A percentile compares a stretch with the other conserved stretches of the same genome.
These are phyloP conservation scores for Rhinatrema bivittatum DNA, from an alignment of 2,797 vertebrate species.

Conservation along the genomic window DNA sequence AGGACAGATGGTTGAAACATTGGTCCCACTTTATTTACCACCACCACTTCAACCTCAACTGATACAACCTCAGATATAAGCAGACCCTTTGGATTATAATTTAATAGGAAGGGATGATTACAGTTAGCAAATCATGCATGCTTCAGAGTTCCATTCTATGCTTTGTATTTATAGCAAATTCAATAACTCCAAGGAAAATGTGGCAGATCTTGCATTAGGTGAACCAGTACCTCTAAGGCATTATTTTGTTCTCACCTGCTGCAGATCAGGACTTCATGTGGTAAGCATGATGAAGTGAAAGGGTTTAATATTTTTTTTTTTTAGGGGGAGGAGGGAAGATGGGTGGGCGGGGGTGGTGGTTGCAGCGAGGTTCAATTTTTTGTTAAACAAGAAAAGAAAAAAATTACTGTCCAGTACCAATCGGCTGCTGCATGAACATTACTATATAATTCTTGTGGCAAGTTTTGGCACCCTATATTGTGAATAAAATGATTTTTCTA, in stretches of 20 bases:
- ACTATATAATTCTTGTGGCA: constrained; percentile 66
- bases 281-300: constrained; percentile 68
- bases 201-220: constrained; percentile 54
- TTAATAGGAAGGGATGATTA: constrained; percentile 43
- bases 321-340: too few relatives aligned
- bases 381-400: too few relatives aligned
- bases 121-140: constrained; percentile 59
- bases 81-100: constrained; percentile 79
- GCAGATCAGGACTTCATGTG: constrained; percentile 53
- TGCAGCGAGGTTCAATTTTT: too few relatives aligned
- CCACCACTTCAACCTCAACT: constrained; percentile 90
- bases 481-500: too few relatives aligned
- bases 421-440: constrained; percentile 75
- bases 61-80: constrained; percentile 80
- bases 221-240: too few relatives aligned
- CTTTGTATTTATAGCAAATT: constrained; percentile 50
- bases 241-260: constrained; percentile 55
- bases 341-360: too few relatives aligned
- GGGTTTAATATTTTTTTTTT: constrained; percentile 68
- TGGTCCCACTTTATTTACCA: constrained; percentile 88
- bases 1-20: constrained; percentile 80
- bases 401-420: constrained; percentile 68
- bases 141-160: constrained; percentile 62
- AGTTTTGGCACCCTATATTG: constrained; percentile 66
- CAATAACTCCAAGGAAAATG: constrained; percentile 47